Evolutionary conservation across 1,140 invertebrate species (phyloP), one percentile per base, ranked within the genome.

Genomic region (Ceratosolen solmsi): DNA sequence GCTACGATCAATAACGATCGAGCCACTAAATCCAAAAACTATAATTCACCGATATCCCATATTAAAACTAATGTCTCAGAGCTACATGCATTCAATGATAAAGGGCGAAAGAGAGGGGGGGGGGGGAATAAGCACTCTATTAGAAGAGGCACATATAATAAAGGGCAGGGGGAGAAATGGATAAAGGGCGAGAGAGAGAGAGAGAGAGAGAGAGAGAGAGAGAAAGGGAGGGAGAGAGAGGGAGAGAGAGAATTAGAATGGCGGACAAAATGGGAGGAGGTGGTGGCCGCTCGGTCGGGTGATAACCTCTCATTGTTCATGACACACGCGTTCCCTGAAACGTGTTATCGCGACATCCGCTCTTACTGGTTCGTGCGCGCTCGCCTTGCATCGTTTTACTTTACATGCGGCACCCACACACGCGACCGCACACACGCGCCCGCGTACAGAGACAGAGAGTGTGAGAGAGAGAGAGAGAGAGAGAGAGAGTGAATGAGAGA

Each of bases 221-320:
- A 49, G 15, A 46, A 15, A 63, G 25, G 38, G 36, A 38, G 75
- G 25, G 20, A 15, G 38, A 76, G 74, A 38, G 76, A 51, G 27
- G 36, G 7, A 22, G 49, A 75, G 4, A 27, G 17, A 36, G 36
- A 27, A 51, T 27, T 54, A 38, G 51, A 70, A 30, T 27, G 41
- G n/a, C 36, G n/a, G 1, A 36, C 25, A 22, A 22, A 30, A 33
- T n/a, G 46, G 5, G n/a, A 25, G 13, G 25, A 17, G 22, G 36
- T 25, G 56, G 41, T 36, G 56, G 33, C 2, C 20, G 68, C 5
- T 15, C 30, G 46, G 15, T 33, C 46, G 65, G 60, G 51, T 76
- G 81, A 82, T 76, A 82, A 78, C 65, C 80, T 78, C 74, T 78
- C 75, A 78, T 82, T 82, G 80, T 82, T 82, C 73, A 77, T 82